Evolutionary conservation across 2,888 invertebrate genomes (phyloP).

Genomic region (Callinectes sapidus): DNA sequence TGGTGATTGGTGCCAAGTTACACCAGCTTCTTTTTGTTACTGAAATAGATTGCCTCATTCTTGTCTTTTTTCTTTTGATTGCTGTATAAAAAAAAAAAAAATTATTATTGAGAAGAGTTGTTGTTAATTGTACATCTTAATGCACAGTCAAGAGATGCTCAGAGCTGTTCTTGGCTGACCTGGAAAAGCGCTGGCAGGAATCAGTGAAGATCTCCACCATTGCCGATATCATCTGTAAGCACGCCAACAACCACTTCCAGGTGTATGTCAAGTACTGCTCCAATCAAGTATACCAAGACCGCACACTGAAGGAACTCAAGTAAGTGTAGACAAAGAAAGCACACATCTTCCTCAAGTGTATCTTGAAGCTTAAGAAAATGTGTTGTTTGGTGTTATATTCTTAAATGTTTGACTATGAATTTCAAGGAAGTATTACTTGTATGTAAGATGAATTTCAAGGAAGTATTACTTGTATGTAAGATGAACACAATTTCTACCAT

Average conservation of each 20-base stretch:
- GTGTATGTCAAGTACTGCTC: constrained; percentile 96
- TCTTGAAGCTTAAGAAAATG: background rate
- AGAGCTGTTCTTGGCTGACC: constrained; percentile 87
- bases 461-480: background rate
- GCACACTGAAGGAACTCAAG: constrained; percentile 84
- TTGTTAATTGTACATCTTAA: background rate
- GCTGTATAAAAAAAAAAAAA: no score
- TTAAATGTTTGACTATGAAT: background rate
- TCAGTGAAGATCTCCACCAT: constrained; percentile 89
- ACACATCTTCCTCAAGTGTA: no score
- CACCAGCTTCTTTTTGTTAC: no score
- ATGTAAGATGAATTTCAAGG: no score
- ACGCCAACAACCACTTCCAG: constrained; percentile 87
- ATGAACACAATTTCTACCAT: background rate
- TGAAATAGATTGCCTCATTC: no score
- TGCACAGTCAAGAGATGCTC: constrained; percentile 82
- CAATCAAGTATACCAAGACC: constrained; percentile 91
- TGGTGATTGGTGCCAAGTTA: no score
- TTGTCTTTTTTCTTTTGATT: background rate
- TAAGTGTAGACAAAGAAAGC: constrained; percentile 72
- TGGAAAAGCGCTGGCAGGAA: constrained; percentile 94
- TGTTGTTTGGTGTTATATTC: background rate
- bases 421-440: background rate
- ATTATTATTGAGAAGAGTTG: no score
- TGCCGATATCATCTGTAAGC: constrained; percentile 87